A percentile compares a stretch with the other conserved stretches of the same genome.
These are phyloP conservation scores for Drosophila atroscutellata DNA, from an alignment of 2,888 invertebrate species.

Conservation along the genomic window DNA sequence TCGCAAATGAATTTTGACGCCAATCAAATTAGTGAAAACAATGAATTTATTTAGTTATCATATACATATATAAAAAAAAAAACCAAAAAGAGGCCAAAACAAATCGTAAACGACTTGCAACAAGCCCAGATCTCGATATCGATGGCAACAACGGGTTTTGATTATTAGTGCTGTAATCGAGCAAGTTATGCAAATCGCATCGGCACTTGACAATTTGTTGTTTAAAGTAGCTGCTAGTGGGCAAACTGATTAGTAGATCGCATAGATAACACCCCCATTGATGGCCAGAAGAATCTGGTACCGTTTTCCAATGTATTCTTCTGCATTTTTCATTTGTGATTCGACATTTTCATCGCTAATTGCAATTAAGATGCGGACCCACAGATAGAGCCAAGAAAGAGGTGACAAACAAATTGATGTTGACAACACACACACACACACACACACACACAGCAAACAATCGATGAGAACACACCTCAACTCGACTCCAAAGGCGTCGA, in stretches of 20 bases:
- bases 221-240: conserved; percentile 41
- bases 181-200: conserved; percentile 63
- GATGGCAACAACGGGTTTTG: conserved; percentile 66
- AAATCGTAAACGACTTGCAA: conserved; percentile 69
- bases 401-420: conserved; percentile 67
- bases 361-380: conserved; percentile 71
- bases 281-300: conserved; percentile 23
- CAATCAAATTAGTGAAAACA: conserved; percentile 71
- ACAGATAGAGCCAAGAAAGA: conserved; percentile 46
- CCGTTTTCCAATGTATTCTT: conserved; percentile 37
- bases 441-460: neutral
- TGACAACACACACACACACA: conserved; percentile 28
- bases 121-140: conserved; percentile 42
- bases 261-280: conserved; percentile 33
- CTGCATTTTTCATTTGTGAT: neutral
- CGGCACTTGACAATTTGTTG: conserved; percentile 45
- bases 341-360: conserved; percentile 69
- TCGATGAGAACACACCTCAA: conserved; percentile 1
- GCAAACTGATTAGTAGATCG: conserved; percentile 56
- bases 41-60: conserved; percentile 62
- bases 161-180: conserved; percentile 28
- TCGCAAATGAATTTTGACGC: conserved; percentile 65
- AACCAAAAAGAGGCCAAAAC: conserved; percentile 35
- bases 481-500: conserved; percentile 38
- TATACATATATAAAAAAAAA: neutral